Base-by-base conservation (phyloP, 2,113 vertebrate species). In the Synchiropus splendidus region DNA sequence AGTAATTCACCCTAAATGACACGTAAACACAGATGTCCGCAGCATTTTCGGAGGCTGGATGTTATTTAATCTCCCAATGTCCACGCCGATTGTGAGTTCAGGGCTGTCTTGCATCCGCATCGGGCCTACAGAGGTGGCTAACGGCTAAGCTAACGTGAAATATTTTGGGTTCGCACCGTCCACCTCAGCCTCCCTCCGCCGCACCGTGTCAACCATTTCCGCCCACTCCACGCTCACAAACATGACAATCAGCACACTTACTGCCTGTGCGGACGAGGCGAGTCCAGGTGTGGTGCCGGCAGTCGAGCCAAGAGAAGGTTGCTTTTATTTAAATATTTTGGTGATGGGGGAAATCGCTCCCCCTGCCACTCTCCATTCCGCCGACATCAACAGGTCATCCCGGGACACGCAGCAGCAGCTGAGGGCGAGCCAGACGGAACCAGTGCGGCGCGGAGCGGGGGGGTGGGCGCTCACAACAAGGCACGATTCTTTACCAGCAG, bases 321-420 rank as follows among this genome's bases (percentile, higher is more conserved):
- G 45, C 63, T 5, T 69, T 68, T 63, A 72, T 77, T 79, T 72
- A 67, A 78, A 77, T 79, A 66, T 72, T 70, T 74, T 45, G 65
- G 77, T 62, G 77, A 79, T 72, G 75, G 74, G 75, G 75, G 73
- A 67, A 72, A 72, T 72, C 70, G 64, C 77, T 69, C 66, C 74
- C 70, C 77, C 77, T 86, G 79, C 77, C 75, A 80, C 78, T 63
- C 66, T 82, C 81, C 80, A 81, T 80, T 85, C 80, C 74, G 77
- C 74, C 79, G 82, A 86, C 87, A 86, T 83, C 86, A 86, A 85
- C 85, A 87, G 85, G 85, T 87, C 85, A 87, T 85, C 84, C 83
- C 84, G 75, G 85, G 85, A 87, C 85, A 85, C 70, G 79, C 82
- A 81, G 82, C 82, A 81, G 82, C 79, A 74, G 75, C 81, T 71